Conservation (phyloP, 2,797 vertebrate genomes). For the Triplophysa yarkandensis region DNA sequence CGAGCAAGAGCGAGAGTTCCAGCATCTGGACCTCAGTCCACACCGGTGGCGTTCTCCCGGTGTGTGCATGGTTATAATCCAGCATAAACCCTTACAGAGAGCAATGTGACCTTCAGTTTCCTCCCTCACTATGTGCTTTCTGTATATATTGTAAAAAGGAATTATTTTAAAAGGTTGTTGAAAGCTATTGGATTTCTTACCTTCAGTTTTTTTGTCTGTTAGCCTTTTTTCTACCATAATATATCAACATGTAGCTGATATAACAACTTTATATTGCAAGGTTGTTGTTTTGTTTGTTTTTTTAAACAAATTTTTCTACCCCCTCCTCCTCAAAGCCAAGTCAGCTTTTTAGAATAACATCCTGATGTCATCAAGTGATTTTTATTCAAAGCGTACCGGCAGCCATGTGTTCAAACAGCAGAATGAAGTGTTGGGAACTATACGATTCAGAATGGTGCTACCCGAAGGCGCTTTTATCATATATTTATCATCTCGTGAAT, state of each 20-base stretch:
- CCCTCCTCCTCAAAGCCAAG: background rate
- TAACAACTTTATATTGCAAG: slow-evolving; percentile 64
- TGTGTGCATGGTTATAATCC: slow-evolving; percentile 54
- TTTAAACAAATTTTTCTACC: slow-evolving; percentile 29
- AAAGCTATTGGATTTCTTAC: slow-evolving; percentile 76
- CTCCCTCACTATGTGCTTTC: slow-evolving; percentile 64
- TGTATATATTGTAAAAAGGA: slow-evolving; percentile 86
- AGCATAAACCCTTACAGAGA: slow-evolving; percentile 53
- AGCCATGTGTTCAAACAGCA: background rate
- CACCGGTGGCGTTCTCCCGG: too few relatives aligned
- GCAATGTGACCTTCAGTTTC: slow-evolving; percentile 49
- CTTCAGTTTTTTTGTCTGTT: slow-evolving; percentile 70
- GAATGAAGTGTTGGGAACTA: background rate
- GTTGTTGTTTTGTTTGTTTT: slow-evolving; percentile 58
- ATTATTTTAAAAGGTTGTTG: slow-evolving; percentile 83
- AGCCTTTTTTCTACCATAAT: slow-evolving; percentile 77
- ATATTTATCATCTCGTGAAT: background rate
- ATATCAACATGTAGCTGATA: slow-evolving; percentile 80
- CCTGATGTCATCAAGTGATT: background rate
- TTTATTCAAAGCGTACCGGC: background rate
- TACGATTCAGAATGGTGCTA: background rate
- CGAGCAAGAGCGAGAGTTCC: background rate
- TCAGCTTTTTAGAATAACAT: slow-evolving; percentile 7
- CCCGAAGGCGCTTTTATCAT: background rate
- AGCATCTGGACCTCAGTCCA: slow-evolving; percentile 6